Evolutionary conservation across 2,113 vertebrate genomes (phyloP), one percentile per base, ranked within the genome.

Genomic region (Corapipo altera): DNA sequence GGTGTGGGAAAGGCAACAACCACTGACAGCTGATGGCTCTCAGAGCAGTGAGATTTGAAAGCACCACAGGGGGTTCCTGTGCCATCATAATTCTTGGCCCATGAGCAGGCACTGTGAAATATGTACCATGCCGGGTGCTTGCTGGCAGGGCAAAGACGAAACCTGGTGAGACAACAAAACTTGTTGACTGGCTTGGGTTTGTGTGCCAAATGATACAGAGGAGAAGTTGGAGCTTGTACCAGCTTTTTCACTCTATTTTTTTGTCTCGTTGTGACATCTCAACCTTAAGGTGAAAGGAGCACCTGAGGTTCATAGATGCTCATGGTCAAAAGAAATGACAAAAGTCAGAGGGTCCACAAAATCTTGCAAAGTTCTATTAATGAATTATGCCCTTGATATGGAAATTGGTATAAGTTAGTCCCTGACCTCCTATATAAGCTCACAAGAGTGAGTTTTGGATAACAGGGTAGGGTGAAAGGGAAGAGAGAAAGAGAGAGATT

Each of bases 71-170:
- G 6, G 5, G 23, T 79, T 83, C 10, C 20, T 71, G 3, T 26
- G 37, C 28, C 30, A 6, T 37, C 33, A 8, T 5, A 28, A 44
- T 41, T 71, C 32, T 62, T 1, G 4, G 8, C 24, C 55, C 3
- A 0, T 2, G 7, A 66, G 33, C 2, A 2, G 35, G 52, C 8
- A 20, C 0, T 44, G 12, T 41, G n/a, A 73, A 41, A 37, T n/a
- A 21, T 4, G 11, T 48, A 26, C 46, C 5, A 2, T 15, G 20
- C 19, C 23, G 16, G 8, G 12, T n/a, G 9, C 37, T 78, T 49
- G 11, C 15, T 20, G 58, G 15, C 30, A 55, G 30, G 12, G 7
- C 17, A 75, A 61, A 62, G 48, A 49, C 24, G 19, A 71, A 85
- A 32, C 16, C 5, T 51, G 35, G n/a, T 69, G 33, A 52, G 85